Percentiles rank a stretch among this genome's conserved stretches.
These are phyloP conservation scores for Nasonia oneida DNA, from an alignment of 2,888 invertebrate species.

Conservation along the genomic window DNA sequence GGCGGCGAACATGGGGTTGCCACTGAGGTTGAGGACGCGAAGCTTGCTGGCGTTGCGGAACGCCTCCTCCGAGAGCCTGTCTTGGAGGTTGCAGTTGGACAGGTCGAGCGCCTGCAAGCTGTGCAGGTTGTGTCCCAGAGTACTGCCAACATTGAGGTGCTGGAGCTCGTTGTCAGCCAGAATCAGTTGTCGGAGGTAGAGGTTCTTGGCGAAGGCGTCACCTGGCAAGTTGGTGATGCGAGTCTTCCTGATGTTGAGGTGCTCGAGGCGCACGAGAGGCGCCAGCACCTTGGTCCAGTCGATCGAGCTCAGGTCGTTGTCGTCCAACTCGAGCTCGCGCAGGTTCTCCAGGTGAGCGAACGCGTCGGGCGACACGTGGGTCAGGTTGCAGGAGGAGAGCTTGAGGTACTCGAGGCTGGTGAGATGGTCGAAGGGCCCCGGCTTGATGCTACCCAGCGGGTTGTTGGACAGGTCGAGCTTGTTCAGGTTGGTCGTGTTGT, in stretches of 20 bases:
- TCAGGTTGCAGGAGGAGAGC: constrained; percentile 84
- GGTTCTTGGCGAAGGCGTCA: constrained; percentile 84
- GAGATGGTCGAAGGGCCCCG: constrained; percentile 83
- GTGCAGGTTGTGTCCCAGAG: constrained; percentile 84
- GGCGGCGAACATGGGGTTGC: constrained; percentile 85
- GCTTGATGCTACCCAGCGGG: constrained; percentile 82
- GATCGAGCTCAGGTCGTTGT: constrained; percentile 81
- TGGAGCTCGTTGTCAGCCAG: constrained; percentile 85
- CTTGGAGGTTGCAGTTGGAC: constrained; percentile 85
- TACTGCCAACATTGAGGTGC: constrained; percentile 84
- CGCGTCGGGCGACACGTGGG: constrained; percentile 81
- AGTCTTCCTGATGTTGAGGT: constrained; percentile 83
- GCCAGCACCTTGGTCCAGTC: constrained; percentile 84
- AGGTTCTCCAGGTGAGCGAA: constrained; percentile 83
- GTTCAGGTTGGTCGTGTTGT: constrained; percentile 84
- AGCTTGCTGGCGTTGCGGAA: constrained; percentile 86
- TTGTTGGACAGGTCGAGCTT: constrained; percentile 87
- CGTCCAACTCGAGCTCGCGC: constrained; percentile 84
- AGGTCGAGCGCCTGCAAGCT: constrained; percentile 85
- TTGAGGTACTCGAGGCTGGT: constrained; percentile 85
- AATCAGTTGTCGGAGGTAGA: constrained; percentile 83
- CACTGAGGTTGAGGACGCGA: constrained; percentile 84
- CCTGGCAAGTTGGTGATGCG: constrained; percentile 83
- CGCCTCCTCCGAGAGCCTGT: constrained; percentile 85
- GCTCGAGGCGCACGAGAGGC: constrained; percentile 83